Evolutionary conservation across 2,888 invertebrate species (phyloP), one percentile per base, ranked within the genome.

Genomic region (Tipula vernalis): DNA sequence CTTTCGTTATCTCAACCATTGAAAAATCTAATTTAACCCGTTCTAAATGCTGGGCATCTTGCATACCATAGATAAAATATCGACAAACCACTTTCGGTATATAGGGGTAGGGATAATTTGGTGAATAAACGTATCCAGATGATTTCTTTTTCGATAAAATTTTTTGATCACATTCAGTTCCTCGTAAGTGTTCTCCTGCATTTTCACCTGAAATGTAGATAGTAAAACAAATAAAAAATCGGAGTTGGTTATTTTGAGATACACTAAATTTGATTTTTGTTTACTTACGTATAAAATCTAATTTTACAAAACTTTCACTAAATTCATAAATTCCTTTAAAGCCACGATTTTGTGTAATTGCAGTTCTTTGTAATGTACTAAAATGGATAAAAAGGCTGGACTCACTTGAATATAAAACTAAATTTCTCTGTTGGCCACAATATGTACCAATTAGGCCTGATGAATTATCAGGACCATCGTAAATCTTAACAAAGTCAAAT

Each of bases 281-380:
- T 28, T 28, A 36, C 92, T 91, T 90, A 92, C 92, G 92, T 91
- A 92, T 92, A 95, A 94, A 92, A 97, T 98, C 97, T 94, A 99
- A 94, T 94, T 98, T 98, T 93, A 99, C 99, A 94, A 98, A 99
- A 93, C 97, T 96, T 93, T 98, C 97, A 90, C 98, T 98, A 93
- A 99, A 99, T 94, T 98, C 98, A 93, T 97, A 99, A 92, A 98
- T 97, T 91, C 98, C 98, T 93, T 97, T 97, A 94, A 98, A 99
- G 91, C 99, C 99, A 92, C 98, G 95, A 93, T 99, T 98, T 93
- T 98, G 98, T 89, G 97, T 96, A 93, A 96, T 98, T 91, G 96
- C 98, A 92, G 96, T 96, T 92, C 97, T 95, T 91, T 96, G 95
- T 90, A 98, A 94, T 89, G 98, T 97, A 92, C 95, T 96, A 93